phyloP scores from a whole-genome alignment of 2,888 invertebrate species.

The Dione juno region DNA sequence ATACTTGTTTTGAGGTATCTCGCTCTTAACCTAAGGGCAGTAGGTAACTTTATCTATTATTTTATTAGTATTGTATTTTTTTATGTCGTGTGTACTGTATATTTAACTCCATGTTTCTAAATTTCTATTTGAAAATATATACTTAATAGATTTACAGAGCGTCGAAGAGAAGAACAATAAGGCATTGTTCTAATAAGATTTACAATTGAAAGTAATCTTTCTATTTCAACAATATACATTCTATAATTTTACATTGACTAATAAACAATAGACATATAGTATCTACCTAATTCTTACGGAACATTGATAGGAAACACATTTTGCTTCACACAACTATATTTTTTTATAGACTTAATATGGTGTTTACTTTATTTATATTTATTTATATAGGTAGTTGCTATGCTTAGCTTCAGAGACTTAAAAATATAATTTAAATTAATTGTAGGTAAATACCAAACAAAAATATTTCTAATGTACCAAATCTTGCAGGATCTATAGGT shows the following conservation, averaged over 20 bases:
- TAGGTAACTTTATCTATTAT: too few species aligned
- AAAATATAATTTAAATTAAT: too few species aligned
- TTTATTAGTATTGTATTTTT: not conserved
- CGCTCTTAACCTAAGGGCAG: too few species aligned
- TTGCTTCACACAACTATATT: too few species aligned
- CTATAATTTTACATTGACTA: conserved; percentile 57
- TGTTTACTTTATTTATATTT: too few species aligned
- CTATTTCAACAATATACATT: conserved; percentile 54
- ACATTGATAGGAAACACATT: not conserved
- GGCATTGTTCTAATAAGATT: conserved; percentile 64
- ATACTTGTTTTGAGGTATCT: too few species aligned
- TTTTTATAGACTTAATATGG: too few species aligned
- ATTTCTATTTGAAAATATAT: conserved; percentile 38
- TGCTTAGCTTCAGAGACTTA: too few species aligned
- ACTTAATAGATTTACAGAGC: conserved; percentile 63
- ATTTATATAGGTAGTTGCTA: too few species aligned
- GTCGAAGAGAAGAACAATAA: conserved; percentile 71
- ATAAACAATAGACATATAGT: conserved; percentile 53
- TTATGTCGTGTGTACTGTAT: not conserved
- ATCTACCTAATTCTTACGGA: conserved; percentile 22
- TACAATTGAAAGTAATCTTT: conserved; percentile 56
- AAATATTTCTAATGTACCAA: not conserved
- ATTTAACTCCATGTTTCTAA: not conserved
- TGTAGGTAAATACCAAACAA: too few species aligned
- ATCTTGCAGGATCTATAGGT: not conserved